A percentile compares a stretch with the other conserved stretches of the same genome.
phyloP scores from a whole-genome alignment of 2,888 invertebrate species.

The Notocelia uddmanniana region DNA sequence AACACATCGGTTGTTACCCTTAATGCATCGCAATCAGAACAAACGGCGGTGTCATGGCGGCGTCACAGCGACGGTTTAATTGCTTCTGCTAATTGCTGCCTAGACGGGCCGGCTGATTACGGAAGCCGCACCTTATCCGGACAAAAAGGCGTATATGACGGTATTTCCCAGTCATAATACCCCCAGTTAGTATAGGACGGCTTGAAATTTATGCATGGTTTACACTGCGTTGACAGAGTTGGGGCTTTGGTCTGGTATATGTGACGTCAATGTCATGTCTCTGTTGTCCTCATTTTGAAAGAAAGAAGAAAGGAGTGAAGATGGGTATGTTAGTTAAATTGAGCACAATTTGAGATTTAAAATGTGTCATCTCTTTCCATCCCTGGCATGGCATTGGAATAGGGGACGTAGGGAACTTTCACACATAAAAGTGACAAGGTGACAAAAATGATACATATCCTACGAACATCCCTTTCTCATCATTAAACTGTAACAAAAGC shows the following conservation, averaged over 20 bases:
- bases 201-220: background rate
- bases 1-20: background rate
- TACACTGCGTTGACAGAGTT: background rate
- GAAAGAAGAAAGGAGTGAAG: background rate
- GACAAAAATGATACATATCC: too few relatives aligned
- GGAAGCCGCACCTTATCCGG: background rate
- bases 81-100: slow-evolving; percentile 22
- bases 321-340: background rate
- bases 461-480: too few relatives aligned
- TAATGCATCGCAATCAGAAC: slow-evolving; percentile 11
- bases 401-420: background rate
- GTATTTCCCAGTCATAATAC: background rate
- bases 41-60: slow-evolving; percentile 16
- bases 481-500: too few relatives aligned
- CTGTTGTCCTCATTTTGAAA: background rate
- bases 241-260: background rate
- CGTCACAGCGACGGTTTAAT: slow-evolving; percentile 18
- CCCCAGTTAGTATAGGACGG: background rate
- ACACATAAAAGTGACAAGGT: background rate
- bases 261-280: background rate
- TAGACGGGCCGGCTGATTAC: background rate
- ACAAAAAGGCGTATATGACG: background rate
- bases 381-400: background rate
- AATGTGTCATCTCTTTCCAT: background rate
- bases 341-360: background rate